Evolutionary conservation across 1,140 invertebrate genomes (phyloP).

Genomic region (Zaprionus ghesquierei): DNA sequence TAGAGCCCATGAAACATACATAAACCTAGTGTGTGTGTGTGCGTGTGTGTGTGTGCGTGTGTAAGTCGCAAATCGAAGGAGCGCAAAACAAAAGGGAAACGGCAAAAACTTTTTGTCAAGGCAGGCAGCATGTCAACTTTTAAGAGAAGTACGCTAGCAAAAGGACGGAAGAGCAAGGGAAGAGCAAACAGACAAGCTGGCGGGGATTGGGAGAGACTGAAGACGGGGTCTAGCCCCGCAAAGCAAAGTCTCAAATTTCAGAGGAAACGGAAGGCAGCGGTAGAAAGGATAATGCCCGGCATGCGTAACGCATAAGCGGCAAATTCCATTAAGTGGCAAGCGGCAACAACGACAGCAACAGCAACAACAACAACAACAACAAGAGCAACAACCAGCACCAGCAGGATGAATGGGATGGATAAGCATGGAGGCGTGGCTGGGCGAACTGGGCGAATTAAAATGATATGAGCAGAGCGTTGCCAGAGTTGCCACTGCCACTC

Average conservation of each 20-base stretch:
- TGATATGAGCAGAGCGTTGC: conserved; percentile 52
- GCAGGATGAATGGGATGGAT: conserved; percentile 7
- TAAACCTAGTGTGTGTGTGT: background rate
- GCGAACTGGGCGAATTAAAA: conserved; percentile 61
- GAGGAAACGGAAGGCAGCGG: conserved; percentile 59
- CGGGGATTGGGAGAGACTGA: background rate
- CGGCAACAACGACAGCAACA: conserved; percentile 38
- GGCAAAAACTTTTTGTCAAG: conserved; percentile 52
- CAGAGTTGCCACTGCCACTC: conserved; percentile 53
- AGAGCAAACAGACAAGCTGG: background rate
- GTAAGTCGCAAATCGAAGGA: conserved; percentile 9
- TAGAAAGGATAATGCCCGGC: conserved; percentile 76
- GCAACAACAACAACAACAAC: conserved; percentile 23
- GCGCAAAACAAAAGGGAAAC: conserved; percentile 36
- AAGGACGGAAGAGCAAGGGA: background rate
- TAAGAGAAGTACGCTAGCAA: conserved; percentile 12
- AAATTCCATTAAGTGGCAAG: conserved; percentile 78
- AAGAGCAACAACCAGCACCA: conserved; percentile 13
- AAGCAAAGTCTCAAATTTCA: conserved; percentile 34
- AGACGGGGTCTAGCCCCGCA: conserved; percentile 1
- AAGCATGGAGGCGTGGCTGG: background rate
- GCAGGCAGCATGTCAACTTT: conserved; percentile 48
- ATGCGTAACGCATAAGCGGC: conserved; percentile 80
- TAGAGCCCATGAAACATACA: conserved; percentile 36
- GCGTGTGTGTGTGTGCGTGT: conserved; percentile 1